Evolutionary conservation across 2,113 vertebrate species (phyloP).

Genomic region (Psephotus haematonotus): DNA sequence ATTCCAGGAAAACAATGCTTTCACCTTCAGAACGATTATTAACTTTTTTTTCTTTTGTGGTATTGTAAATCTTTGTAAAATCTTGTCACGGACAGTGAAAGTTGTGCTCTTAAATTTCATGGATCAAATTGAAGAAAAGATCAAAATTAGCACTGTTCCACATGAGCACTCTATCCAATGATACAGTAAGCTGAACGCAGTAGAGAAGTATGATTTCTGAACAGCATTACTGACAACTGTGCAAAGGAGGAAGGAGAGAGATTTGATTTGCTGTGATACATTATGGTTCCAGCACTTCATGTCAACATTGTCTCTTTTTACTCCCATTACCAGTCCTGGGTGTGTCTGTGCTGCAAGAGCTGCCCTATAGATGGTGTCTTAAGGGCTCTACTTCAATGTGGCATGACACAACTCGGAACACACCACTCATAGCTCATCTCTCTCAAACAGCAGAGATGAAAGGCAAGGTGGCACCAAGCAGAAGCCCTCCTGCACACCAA

Average conservation of each 20-base stretch:
- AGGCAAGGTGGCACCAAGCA: not conserved
- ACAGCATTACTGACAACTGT: not conserved
- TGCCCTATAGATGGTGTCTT: rapidly evolving
- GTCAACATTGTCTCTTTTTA: not conserved
- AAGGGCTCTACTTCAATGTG: not conserved
- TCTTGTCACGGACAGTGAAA: not conserved
- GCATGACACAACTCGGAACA: rapidly evolving
- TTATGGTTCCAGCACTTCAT: not conserved
- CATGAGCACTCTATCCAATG: not conserved
- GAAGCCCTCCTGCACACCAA: not conserved
- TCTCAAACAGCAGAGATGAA: not conserved
- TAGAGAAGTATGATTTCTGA: not conserved
- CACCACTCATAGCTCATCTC: rapidly evolving
- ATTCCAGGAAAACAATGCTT: not conserved
- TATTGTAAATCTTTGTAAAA: not conserved
- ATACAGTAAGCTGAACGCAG: not conserved
- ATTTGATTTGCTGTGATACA: not conserved
- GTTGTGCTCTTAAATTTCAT: not conserved
- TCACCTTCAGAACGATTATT: not conserved
- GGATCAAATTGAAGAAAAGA: not conserved
- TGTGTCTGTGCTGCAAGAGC: rapidly evolving
- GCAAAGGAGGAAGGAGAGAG: not conserved
- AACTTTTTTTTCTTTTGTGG: not conserved
- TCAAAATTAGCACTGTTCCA: not conserved
- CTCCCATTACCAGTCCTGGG: not conserved